Conservation (phyloP, 2,113 vertebrate genomes). For the Egretta garzetta region DNA sequence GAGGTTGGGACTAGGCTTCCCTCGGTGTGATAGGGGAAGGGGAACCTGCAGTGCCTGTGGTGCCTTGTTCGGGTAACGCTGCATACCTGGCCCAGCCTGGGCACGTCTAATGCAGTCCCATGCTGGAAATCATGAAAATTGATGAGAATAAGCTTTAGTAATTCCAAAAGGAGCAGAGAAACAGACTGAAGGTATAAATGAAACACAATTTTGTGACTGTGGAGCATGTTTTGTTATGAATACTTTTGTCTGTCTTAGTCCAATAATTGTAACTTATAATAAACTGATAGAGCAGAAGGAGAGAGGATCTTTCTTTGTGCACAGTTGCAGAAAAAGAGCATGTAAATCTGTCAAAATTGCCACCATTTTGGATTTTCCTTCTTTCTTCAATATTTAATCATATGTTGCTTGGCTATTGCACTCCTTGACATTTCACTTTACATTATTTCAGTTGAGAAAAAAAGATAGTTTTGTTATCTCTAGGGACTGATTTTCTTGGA, state of each 20-base stretch:
- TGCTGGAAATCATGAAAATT: neutral
- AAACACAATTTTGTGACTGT: neutral
- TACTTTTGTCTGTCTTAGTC: neutral
- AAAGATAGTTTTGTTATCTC: neutral
- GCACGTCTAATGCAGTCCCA: neutral
- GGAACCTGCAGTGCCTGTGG: neutral
- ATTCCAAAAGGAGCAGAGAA: neutral
- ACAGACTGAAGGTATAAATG: neutral
- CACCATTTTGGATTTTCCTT: neutral
- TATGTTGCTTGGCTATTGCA: neutral
- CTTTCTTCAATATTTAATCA: neutral
- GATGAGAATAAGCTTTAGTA: neutral
- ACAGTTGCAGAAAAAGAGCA: neutral
- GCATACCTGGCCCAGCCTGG: neutral
- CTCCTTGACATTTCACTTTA: neutral
- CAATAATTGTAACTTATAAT: neutral
- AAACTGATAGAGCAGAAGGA: neutral
- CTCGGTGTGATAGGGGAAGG: neutral
- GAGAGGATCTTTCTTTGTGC: neutral
- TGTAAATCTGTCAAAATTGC: neutral
- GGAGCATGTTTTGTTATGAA: neutral
- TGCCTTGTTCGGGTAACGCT: neutral
- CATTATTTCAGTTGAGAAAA: neutral
- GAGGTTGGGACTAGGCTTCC: neutral
- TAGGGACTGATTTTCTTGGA: neutral